phyloP scores from a whole-genome alignment of 2,888 invertebrate species.

The Agriopis aurantiaria region DNA sequence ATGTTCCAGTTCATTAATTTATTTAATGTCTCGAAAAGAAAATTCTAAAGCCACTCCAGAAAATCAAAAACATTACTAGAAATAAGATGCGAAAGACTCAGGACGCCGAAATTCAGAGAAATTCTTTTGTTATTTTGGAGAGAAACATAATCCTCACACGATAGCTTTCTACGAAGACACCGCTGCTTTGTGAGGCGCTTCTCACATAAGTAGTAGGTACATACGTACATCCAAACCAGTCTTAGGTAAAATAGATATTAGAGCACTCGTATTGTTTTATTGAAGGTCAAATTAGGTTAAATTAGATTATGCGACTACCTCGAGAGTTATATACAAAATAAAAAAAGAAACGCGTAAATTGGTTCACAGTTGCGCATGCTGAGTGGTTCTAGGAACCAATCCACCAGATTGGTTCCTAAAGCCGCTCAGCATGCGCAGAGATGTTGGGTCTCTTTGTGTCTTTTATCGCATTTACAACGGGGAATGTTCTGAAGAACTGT shows the following conservation, averaged over 20 bases:
- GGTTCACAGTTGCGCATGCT: no score
- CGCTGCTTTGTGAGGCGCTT: not conserved
- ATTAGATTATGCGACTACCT: no score
- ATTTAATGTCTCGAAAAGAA: conserved; percentile 4
- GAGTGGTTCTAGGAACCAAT: no score
- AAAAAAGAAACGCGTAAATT: no score
- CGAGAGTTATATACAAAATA: no score
- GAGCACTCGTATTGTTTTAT: no score
- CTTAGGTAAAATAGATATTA: not conserved
- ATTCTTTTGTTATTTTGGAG: conserved; percentile 58
- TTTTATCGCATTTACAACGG: no score
- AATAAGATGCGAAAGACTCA: conserved; percentile 15
- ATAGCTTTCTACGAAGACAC: conserved; percentile 38
- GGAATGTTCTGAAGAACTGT: no score
- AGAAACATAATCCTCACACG: conserved; percentile 55
- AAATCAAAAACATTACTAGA: conserved; percentile 43
- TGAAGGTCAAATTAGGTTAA: no score
- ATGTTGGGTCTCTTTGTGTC: no score
- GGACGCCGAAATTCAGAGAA: conserved; percentile 18
- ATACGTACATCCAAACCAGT: not conserved
- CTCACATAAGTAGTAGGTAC: not conserved
- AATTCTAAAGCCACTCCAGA: conserved; percentile 21
- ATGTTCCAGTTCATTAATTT: not conserved
- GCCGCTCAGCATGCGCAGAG: no score
- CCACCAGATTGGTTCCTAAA: no score